phyloP scores from a whole-genome alignment of 1,140 invertebrate species.

The Cardiocondyla obscurior region DNA sequence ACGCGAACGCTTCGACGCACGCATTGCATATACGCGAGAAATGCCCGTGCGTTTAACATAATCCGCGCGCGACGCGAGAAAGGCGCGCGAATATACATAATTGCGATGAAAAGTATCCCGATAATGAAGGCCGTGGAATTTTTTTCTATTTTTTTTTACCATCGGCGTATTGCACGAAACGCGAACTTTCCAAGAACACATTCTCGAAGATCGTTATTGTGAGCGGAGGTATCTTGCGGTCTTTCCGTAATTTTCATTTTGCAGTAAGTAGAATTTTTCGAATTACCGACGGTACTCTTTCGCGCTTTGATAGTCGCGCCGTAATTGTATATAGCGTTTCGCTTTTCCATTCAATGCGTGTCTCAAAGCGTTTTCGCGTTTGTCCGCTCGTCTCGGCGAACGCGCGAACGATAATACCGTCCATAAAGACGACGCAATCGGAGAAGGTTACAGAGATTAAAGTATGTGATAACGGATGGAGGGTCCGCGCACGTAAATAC shows the following conservation, averaged over 20 bases:
- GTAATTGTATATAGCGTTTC: slow-evolving; percentile 10
- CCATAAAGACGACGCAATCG: slow-evolving; percentile 24
- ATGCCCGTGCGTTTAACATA: slow-evolving; percentile 25
- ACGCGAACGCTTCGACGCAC: slow-evolving; percentile 24
- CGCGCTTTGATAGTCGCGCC: not conserved
- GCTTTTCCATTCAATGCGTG: slow-evolving; percentile 21
- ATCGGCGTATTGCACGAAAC: not conserved
- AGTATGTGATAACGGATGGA: slow-evolving; percentile 26
- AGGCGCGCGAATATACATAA: not conserved
- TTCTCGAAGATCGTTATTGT: not conserved
- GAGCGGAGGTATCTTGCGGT: not conserved
- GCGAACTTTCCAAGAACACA: not conserved
- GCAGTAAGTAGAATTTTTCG: not conserved
- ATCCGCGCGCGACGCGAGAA: slow-evolving; percentile 1
- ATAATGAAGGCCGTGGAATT: not conserved
- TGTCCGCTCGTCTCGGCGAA: slow-evolving; percentile 3
- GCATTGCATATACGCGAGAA: slow-evolving; percentile 12
- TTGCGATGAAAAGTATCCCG: not conserved
- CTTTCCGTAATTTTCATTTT: not conserved
- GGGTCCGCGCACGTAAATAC: not conserved
- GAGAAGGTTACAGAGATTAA: slow-evolving; percentile 7
- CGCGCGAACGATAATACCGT: slow-evolving; percentile 4
- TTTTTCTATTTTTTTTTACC: too few species aligned
- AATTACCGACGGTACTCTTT: not conserved
- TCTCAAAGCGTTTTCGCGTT: slow-evolving; percentile 31